Percentiles rank a stretch among this genome's conserved stretches.
phyloP scores from a whole-genome alignment of 2,797 vertebrate genomes.

The Phoeniculus purpureus region DNA sequence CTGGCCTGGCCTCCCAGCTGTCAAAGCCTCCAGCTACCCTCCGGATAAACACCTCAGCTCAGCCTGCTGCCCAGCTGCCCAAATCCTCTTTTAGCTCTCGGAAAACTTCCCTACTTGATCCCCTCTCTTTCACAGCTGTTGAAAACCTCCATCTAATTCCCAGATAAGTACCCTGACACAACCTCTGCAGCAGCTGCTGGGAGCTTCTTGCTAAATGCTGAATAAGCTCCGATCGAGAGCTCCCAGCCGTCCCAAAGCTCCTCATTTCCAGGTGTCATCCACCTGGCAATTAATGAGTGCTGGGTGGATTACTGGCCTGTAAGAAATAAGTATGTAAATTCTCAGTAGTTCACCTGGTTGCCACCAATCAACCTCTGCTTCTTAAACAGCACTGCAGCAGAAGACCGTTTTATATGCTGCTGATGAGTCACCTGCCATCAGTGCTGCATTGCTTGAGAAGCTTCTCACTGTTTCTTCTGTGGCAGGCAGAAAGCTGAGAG shows the following conservation, averaged over 20 bases:
- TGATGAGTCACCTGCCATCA: neutral
- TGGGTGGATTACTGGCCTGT: neutral
- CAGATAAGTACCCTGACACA: conserved; percentile 56
- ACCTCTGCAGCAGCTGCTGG: conserved; percentile 55
- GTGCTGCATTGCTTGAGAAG: neutral
- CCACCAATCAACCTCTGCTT: neutral
- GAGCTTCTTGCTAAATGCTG: conserved; percentile 38
- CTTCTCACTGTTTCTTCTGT: neutral
- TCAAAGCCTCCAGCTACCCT: conserved; percentile 50
- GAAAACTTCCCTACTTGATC: conserved; percentile 57
- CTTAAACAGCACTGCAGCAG: neutral
- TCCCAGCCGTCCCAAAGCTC: conserved; percentile 22
- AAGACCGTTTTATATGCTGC: neutral
- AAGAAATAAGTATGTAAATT: conserved; percentile 11
- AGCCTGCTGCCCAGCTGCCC: conserved; percentile 52
- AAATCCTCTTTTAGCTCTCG: conserved; percentile 40
- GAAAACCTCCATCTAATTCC: conserved; percentile 49
- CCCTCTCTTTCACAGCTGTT: conserved; percentile 63
- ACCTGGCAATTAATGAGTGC: conserved; percentile 44
- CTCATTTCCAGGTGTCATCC: conserved; percentile 56
- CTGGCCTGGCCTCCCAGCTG: conserved; percentile 27
- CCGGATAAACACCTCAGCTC: conserved; percentile 48
- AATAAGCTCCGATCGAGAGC: neutral
- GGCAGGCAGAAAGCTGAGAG: conserved; percentile 3
- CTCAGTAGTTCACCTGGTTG: neutral